Base-by-base conservation (phyloP, 2,888 invertebrate species). In the Glyphotaelius pellucidus region DNA sequence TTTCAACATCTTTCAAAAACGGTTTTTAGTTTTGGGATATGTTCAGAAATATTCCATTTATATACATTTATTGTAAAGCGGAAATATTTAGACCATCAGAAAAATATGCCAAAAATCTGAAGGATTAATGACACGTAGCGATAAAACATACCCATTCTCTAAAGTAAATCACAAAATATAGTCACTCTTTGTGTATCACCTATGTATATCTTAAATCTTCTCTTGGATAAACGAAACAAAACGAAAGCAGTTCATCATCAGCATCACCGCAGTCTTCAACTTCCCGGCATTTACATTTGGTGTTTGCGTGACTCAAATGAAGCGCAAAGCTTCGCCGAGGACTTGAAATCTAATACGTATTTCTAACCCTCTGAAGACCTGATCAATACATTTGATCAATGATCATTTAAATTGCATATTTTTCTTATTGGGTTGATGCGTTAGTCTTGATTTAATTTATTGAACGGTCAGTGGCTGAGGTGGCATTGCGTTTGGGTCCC, bases 221-320 rank as follows among this genome's bases (percentile, higher is more conserved):
- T 83, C 7, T 35, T 32, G 25, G 83, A n/a, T 11, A 83, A 35
- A 83, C 25, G 35, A 32, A 83, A 83, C 19, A 83, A 32, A 35
- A 83, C 11, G 19, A 83, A 32, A 83, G 35, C 83, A 14, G 31
- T 83, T 32, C 25, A 83, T 19, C 31, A n/a, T 81, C 30, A 42
- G 42, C 42, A 11, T 11, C 42, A 81, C 31, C 32, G 81, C 81
- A 31, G 83, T 83, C 35, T 0, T 67, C 25, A 67, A 25, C n/a
- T n/a, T 9, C 9, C 7, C 32, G 83, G 83, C 83, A n/a, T 86
- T 86, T 86, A 86, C 30, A 86, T 42, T 42, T 47, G 86, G 31
- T 52, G 86, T 86, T 86, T 86, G 86, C 47, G 47, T 86, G 47
- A 47, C 47, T 47, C 86, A 86, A 86, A 86, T 86, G 52, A 86